A percentile compares a stretch with the other conserved stretches of the same genome.
These are phyloP conservation scores for Anolis apletophallus DNA, from an alignment of 2,797 vertebrate species.

Conservation along the genomic window DNA sequence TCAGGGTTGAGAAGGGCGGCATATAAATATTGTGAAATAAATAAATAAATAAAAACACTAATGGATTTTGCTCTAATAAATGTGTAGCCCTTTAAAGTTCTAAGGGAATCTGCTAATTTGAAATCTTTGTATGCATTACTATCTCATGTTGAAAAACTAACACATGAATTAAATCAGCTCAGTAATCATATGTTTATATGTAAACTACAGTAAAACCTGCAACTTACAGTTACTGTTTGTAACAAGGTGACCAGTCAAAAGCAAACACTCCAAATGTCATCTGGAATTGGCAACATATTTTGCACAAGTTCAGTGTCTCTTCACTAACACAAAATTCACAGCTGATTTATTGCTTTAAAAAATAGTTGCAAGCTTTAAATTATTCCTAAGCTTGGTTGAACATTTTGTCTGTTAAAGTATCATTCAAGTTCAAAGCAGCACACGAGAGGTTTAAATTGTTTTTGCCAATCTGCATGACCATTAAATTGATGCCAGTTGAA, in stretches of 20 bases:
- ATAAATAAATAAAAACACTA: too few relatives aligned
- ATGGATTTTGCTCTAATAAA: background rate
- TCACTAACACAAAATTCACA: background rate
- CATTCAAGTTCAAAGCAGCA: conserved; percentile 43
- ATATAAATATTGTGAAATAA: too few relatives aligned
- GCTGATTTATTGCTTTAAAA: conserved; percentile 3
- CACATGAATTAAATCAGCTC: background rate
- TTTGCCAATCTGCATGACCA: conserved; percentile 49
- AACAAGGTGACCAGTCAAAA: background rate
- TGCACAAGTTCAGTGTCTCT: background rate
- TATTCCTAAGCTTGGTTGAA: conserved; percentile 43
- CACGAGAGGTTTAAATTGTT: conserved; percentile 36
- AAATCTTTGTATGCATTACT: background rate
- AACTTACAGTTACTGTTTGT: background rate
- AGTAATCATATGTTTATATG: background rate
- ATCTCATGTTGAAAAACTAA: background rate
- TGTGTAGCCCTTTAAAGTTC: background rate
- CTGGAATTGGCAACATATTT: background rate
- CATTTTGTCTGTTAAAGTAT: conserved; percentile 53
- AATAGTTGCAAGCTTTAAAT: conserved; percentile 37
- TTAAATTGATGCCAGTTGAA: conserved; percentile 61
- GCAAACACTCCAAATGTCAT: background rate
- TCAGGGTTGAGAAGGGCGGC: too few relatives aligned
- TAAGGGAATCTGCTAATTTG: background rate
- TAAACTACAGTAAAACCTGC: background rate